Evolutionary conservation across 2,888 invertebrate species (phyloP), one percentile per base, ranked within the genome.

Genomic region (Oasisia sp.): DNA sequence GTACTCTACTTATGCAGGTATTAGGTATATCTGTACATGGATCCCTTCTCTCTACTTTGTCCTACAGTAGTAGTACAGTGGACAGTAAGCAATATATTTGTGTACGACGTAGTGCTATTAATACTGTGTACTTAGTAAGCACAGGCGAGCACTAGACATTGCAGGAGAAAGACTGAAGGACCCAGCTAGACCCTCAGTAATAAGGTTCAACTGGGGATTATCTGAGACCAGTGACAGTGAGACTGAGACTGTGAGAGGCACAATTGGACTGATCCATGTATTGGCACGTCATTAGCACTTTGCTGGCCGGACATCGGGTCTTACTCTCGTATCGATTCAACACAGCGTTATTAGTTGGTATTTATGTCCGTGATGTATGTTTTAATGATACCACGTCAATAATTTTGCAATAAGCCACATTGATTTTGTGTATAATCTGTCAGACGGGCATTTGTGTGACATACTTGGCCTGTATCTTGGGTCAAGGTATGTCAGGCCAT

Each of bases 381-480:
- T 74, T 74, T 74, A 74, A 74, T 74, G 74, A 74, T 74, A 74
- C 74, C n/a, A 74, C n/a, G 27, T 74, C 74, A 74, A 74, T 74
- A 74, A 74, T 74, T 74, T 74, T 74, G 74, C 74, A n/a, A 74
- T 74, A 19, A 74, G n/a, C 74, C 27, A 27, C n/a, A 74, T 74
- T 74, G 74, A 74, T 74, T 74, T 74, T 74, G 27, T 74, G 74
- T 74, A 74, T 74, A 74, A 74, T 19, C 74, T n/a, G 27, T 74
- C 74, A 74, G 74, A 74, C 4, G 27, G 74, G n/a, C n/a, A 74
- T 27, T 74, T 74, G 19, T 74, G 74, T 74, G 19, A 74, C 27
- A 74, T 19, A 19, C 27, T 14, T 74, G 74, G 74, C 74, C 74
- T 7, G 27, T 74, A 27, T 27, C 74, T 74, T 74, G 74, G 74